Evolutionary conservation across 2,797 vertebrate species (phyloP).

Genomic region (Chloroceryle amazona): DNA sequence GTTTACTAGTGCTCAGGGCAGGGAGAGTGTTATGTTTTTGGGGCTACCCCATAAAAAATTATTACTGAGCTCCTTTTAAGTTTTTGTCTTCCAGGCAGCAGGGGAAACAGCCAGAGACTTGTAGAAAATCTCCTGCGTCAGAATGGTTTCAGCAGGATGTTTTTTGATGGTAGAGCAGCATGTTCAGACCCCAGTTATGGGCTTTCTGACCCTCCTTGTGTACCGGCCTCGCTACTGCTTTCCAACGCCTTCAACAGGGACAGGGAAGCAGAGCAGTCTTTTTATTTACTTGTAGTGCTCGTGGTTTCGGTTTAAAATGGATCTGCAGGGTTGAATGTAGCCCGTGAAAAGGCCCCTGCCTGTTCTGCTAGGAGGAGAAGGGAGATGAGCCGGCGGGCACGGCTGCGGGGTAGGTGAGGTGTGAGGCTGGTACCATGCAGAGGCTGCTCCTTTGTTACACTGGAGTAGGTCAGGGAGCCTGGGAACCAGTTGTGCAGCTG

Average conservation of each 20-base stretch:
- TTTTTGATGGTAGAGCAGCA: not conserved
- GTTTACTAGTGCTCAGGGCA: not conserved
- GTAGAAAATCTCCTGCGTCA: not conserved
- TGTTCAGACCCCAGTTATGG: not conserved
- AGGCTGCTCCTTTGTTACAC: not conserved
- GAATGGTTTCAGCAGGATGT: not conserved
- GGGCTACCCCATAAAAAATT: not conserved
- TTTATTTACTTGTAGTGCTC: not conserved
- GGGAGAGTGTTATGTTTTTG: not conserved
- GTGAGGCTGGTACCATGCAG: rapidly evolving
- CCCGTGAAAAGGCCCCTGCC: not conserved
- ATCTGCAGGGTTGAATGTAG: not conserved
- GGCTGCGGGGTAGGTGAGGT: not conserved
- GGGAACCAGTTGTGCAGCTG: not conserved
- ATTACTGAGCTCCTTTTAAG: not conserved
- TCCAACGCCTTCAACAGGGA: not conserved
- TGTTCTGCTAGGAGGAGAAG: not conserved
- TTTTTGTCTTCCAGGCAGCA: not conserved
- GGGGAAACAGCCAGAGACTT: not conserved
- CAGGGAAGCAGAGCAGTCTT: not conserved
- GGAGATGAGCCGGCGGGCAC: not conserved
- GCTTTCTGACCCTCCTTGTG: not conserved
- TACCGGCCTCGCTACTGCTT: not conserved
- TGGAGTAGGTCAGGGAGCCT: not conserved
- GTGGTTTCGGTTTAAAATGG: not conserved